A percentile compares a stretch with the other conserved stretches of the same genome.
These are phyloP conservation scores for Eutolmus rufibarbis DNA, from an alignment of 2,888 invertebrate species.

Conservation along the genomic window DNA sequence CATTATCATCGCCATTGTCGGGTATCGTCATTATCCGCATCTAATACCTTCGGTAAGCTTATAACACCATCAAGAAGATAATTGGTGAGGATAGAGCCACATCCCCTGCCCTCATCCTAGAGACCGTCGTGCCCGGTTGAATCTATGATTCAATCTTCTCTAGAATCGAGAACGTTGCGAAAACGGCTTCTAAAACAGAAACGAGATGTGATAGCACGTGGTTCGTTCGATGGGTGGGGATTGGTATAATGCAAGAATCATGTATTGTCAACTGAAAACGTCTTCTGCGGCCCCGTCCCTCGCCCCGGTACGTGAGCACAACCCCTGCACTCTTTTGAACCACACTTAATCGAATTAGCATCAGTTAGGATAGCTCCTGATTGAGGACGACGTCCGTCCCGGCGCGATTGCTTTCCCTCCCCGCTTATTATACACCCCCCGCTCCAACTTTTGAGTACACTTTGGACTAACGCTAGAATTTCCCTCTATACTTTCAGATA, in stretches of 20 bases:
- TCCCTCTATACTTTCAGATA: constrained; percentile 69
- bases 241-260: constrained; percentile 35
- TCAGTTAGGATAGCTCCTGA: constrained; percentile 53
- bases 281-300: background rate
- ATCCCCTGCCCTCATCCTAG: background rate
- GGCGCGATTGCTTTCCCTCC: background rate
- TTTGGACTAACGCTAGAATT: background rate
- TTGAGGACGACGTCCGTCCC: constrained; percentile 49
- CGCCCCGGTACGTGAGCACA: background rate
- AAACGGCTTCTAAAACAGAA: constrained; percentile 28
- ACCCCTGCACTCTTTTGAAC: constrained; percentile 13
- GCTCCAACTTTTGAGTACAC: background rate
- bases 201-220: constrained; percentile 29
- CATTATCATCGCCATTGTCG: constrained; percentile 38
- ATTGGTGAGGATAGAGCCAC: constrained; percentile 26
- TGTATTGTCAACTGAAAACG: constrained; percentile 31
- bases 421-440: background rate
- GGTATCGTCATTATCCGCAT: constrained; percentile 32
- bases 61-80: constrained; percentile 41
- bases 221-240: background rate
- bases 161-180: background rate
- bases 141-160: constrained; percentile 31
- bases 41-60: constrained; percentile 32
- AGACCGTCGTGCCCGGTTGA: background rate
- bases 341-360: constrained; percentile 61